Conservation (phyloP, 1,140 invertebrate genomes). For the Neodiprion fabricii region DNA sequence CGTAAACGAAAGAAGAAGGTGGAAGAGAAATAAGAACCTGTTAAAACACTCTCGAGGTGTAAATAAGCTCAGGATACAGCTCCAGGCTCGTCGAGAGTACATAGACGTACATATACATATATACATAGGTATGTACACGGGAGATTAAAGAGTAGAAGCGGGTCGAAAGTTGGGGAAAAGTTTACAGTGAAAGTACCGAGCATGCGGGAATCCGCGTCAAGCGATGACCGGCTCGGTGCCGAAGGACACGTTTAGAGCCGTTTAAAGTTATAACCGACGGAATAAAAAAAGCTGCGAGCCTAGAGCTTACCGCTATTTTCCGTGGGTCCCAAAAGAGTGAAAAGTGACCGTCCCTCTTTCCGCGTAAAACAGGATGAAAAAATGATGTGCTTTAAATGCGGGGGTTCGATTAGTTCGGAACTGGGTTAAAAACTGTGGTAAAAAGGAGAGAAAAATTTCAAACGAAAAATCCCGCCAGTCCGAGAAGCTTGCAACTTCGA, state of each 20-base stretch:
- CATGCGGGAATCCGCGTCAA: too few species aligned
- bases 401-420: background rate
- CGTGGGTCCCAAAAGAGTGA: background rate
- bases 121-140: background rate
- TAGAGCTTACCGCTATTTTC: background rate
- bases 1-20: background rate
- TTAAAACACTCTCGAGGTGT: background rate
- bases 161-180: background rate
- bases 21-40: background rate
- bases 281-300: background rate
- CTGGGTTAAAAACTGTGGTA: background rate
- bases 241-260: too few species aligned
- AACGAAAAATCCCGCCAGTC: background rate
- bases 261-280: too few species aligned
- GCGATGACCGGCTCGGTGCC: too few species aligned
- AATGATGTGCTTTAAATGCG: too few species aligned
- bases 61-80: background rate
- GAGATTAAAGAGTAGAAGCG: background rate
- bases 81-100: background rate
- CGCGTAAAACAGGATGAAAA: too few species aligned
- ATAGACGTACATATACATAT: background rate
- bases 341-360: too few species aligned
- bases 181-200: too few species aligned
- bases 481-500: background rate
- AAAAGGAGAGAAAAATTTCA: background rate